Evolutionary conservation across 2,797 vertebrate genomes (phyloP).

Genomic region (Dallia pectoralis): DNA sequence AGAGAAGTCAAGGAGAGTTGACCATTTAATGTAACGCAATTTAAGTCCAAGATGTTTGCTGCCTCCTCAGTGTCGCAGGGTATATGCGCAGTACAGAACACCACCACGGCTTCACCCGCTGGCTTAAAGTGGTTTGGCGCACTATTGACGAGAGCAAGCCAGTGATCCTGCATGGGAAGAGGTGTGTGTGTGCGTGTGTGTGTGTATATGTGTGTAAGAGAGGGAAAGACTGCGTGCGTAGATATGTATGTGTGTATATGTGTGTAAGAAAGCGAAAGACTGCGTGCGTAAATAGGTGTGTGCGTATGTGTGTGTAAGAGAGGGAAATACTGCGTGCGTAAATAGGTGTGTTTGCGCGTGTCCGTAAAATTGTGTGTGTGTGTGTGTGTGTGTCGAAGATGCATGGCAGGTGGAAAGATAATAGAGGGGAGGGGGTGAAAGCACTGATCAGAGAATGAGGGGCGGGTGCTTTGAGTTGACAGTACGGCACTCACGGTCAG

Average conservation of each 20-base stretch:
- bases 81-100: constrained; percentile 37
- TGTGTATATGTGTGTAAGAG: neutral
- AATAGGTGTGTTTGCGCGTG: neutral
- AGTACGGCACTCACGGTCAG: constrained; percentile 19
- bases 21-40: constrained; percentile 32
- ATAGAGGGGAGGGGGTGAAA: constrained; percentile 22
- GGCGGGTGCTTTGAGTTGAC: constrained; percentile 32
- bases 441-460: constrained; percentile 15
- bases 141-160: constrained; percentile 17
- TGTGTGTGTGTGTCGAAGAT: constrained; percentile 14
- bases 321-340: constrained; percentile 7
- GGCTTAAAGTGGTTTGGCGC: constrained; percentile 45
- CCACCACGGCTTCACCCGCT: constrained; percentile 22
- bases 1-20: constrained; percentile 11
- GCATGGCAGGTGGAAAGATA: constrained; percentile 44
- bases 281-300: constrained; percentile 2
- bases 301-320: neutral
- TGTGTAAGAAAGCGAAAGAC: neutral
- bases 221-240: too few relatives aligned
- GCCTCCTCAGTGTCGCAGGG: constrained; percentile 20
- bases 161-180: constrained; percentile 23
- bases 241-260: neutral
- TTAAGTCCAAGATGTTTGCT: constrained; percentile 11
- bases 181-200: neutral
- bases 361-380: constrained; percentile 1